Evolutionary conservation across 2,797 vertebrate genomes (phyloP).

Genomic region (Gallinago stenura): DNA sequence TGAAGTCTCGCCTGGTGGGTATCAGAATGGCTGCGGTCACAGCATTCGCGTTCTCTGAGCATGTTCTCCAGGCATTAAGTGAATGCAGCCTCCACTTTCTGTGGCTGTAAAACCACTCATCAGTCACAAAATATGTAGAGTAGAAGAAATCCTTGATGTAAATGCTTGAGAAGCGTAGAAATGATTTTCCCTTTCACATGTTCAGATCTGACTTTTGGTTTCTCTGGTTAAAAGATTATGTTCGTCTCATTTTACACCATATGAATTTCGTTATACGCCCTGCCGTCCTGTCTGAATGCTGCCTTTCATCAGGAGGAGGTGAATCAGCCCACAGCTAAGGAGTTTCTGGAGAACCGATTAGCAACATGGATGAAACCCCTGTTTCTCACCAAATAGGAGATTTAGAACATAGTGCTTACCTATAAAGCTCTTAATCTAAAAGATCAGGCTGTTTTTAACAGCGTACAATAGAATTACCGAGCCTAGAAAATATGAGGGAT

Average conservation of each 20-base stretch:
- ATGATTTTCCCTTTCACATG: not conserved
- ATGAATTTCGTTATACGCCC: not conserved
- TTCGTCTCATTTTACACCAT: not conserved
- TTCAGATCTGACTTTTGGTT: not conserved
- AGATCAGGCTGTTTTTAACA: not conserved
- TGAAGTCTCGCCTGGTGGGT: conserved; percentile 91
- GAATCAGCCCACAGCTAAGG: not conserved
- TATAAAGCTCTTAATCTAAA: not conserved
- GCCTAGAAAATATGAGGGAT: not conserved
- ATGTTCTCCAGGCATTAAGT: not conserved
- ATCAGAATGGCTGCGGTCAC: not conserved
- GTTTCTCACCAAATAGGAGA: not conserved
- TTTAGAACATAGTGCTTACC: not conserved
- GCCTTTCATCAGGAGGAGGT: not conserved
- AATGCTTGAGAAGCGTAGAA: not conserved
- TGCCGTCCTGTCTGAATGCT: not conserved
- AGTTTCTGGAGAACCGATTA: not conserved
- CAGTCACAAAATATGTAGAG: not conserved
- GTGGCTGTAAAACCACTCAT: not conserved
- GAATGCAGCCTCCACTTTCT: not conserved
- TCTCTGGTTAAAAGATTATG: not conserved
- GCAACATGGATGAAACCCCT: not conserved
- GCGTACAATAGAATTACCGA: not conserved
- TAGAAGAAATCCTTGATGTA: not conserved
- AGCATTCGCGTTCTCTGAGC: not conserved